Evolutionary conservation across 1,140 invertebrate species (phyloP), one percentile per base, ranked within the genome.

Genomic region (Drosophila arizonae): DNA sequence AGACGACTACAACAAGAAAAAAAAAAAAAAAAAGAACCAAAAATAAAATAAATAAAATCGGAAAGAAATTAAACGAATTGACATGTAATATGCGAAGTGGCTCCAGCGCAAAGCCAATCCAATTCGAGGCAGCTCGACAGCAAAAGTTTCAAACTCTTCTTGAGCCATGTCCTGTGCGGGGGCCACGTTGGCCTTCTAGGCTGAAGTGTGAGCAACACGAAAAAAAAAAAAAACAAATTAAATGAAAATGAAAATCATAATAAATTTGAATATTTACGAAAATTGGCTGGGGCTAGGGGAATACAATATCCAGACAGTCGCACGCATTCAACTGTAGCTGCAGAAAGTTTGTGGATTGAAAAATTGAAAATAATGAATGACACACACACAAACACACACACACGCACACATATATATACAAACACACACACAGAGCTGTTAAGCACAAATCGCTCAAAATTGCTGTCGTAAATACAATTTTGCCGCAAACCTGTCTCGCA

Each of bases 361-460:
- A 87, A 87, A 87, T 87, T 79, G 79, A 87, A 88, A 80, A 80
- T 88, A 87, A 88, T 87, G 85, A 84, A 88, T 87, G 79, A 72
- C 69, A 88, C 57, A 64, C 66, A 78, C 64, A 76, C 64, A 78
- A 48, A 30, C 45, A 69, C 57, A 63, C 58, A 65, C 13, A 41
- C 33, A 45, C 28, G 8, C 39, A 50, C 64, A 79, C 61, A 58
- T 61, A 17, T 17, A 17, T 17, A 17, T 17, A 72, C 56, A 50
- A 45, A 51, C 46, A 55, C 30, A 0, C 50, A 9, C 46, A 48
- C 66, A 41, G 33, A 43, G 77, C 66, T 61, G 81, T 77, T 85
- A 81, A 81, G 54, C 74, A 78, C 76, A 86, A 86, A 86, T 72
- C 81, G 77, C 84, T 88, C 77, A 88, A 87, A 88, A 88, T 87